Evolutionary conservation across 2,113 vertebrate species (phyloP).

Genomic region (Otis tarda): DNA sequence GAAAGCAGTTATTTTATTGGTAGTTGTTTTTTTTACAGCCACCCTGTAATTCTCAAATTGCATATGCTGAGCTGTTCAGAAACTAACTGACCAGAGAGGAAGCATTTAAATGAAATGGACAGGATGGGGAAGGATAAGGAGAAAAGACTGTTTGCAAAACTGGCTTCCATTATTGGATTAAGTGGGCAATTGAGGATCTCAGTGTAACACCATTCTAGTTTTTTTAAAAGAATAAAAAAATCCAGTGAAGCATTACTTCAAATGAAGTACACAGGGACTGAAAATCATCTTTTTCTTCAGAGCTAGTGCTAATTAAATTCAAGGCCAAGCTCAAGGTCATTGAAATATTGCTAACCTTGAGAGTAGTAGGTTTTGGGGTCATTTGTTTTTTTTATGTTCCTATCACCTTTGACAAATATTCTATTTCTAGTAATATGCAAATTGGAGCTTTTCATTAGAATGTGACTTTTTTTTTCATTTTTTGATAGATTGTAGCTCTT

Average conservation of each 20-base stretch:
- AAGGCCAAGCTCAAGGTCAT: conserved; percentile 55
- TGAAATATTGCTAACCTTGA: neutral
- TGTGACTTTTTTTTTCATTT: neutral
- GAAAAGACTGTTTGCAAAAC: neutral
- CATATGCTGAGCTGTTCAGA: neutral
- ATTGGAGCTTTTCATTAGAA: neutral
- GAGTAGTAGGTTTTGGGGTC: neutral
- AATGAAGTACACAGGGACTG: neutral
- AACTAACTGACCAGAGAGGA: neutral
- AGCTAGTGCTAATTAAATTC: neutral
- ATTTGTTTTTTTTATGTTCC: neutral
- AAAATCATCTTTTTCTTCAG: neutral
- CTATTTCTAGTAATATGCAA: neutral
- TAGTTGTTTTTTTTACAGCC: neutral
- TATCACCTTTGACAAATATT: neutral
- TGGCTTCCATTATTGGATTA: neutral
- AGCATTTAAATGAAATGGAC: neutral
- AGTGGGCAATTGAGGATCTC: neutral
- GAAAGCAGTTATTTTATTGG: neutral
- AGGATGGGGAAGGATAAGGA: neutral
- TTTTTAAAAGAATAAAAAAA: neutral
- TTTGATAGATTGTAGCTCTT: neutral
- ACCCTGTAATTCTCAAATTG: neutral
- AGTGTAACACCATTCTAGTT: neutral
- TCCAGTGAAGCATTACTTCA: neutral